Evolutionary conservation across 2,888 invertebrate genomes (phyloP), one percentile per base, ranked within the genome.

Genomic region (Abrostola triplasia): DNA sequence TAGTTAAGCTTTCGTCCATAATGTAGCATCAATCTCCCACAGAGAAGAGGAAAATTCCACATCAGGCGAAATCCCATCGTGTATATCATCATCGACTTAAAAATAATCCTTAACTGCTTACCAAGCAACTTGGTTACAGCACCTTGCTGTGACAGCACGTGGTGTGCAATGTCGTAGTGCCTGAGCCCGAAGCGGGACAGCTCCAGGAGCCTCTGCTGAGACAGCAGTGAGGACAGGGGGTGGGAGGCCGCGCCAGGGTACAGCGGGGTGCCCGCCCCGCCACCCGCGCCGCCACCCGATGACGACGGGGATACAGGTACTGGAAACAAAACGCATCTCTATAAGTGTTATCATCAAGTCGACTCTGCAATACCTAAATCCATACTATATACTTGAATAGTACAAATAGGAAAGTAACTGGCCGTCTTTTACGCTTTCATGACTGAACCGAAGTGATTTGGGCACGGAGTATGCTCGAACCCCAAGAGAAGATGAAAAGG

Each of bases 51-150:
- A 24, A 24, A 24, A 24, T 24, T 24, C 24, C 24, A 24, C 24
- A 24, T 24, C 4, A 24, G 24, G 24, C 24, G 24, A 24, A 24
- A 24, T 24, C 24, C n/a, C n/a, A n/a, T 24, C 24, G 41, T 36
- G 6, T 13, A 8, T 10, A 7, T 1, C 10, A 35, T 38, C n/a
- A 35, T 36, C 47, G 24, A 61, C 64, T 70, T 70, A 75, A 49
- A 58, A 52, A 50, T 62, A 60, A 64, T 58, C 57, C 62, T 56
- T 58, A 53, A 59, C 66, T 81, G 86, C 97, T 97, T 93, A 98
- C 98, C 98, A 88, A 98, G 95, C 87, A 98, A 95, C 94, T 98
- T 98, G 79, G 98, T 98, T 83, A 97, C 98, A 85, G 98, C 98
- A 83, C 98, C 98, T 95, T 98, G 98, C 94, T 98, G 98, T 67